Evolutionary conservation across 1,140 invertebrate species (phyloP).

Genomic region (Calosoma granatense): DNA sequence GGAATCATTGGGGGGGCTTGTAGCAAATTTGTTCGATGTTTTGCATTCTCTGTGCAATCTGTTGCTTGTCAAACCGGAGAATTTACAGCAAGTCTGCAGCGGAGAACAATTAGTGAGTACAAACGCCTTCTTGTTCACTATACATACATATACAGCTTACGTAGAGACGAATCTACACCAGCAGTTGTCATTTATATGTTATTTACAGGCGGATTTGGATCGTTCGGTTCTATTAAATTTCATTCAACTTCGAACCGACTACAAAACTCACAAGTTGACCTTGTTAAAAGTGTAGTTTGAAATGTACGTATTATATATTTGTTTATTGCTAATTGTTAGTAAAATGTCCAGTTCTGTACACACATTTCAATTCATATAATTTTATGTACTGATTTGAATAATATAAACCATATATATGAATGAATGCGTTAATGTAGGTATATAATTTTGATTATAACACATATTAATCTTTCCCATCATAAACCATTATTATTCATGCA

Average conservation of each 20-base stretch:
- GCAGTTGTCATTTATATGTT: slow-evolving; percentile 19
- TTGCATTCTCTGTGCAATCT: slow-evolving; percentile 93
- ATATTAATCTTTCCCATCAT: background rate
- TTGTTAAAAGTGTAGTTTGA: slow-evolving; percentile 49
- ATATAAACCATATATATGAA: background rate
- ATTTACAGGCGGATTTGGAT: slow-evolving; percentile 73
- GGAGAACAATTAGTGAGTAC: slow-evolving; percentile 80
- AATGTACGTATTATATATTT: slow-evolving; percentile 10
- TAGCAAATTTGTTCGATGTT: slow-evolving; percentile 85
- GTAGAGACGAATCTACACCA: slow-evolving; percentile 17
- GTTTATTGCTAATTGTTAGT: too few relatives aligned
- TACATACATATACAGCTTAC: background rate
- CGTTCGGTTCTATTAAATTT: slow-evolving; percentile 80
- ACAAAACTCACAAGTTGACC: slow-evolving; percentile 73
- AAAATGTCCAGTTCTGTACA: too few relatives aligned
- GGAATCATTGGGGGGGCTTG: slow-evolving; percentile 55
- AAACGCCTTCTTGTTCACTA: background rate
- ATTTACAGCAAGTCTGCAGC: slow-evolving; percentile 88
- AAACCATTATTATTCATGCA: too few relatives aligned
- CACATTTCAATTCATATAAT: background rate
- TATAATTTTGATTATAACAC: background rate
- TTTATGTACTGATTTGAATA: background rate
- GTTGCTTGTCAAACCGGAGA: slow-evolving; percentile 90
- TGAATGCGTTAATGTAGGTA: background rate
- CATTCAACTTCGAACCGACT: slow-evolving; percentile 87